A percentile compares a stretch with the other conserved stretches of the same genome.
Conservation (phyloP, 2,888 invertebrate species). For the Beris morrisii region DNA sequence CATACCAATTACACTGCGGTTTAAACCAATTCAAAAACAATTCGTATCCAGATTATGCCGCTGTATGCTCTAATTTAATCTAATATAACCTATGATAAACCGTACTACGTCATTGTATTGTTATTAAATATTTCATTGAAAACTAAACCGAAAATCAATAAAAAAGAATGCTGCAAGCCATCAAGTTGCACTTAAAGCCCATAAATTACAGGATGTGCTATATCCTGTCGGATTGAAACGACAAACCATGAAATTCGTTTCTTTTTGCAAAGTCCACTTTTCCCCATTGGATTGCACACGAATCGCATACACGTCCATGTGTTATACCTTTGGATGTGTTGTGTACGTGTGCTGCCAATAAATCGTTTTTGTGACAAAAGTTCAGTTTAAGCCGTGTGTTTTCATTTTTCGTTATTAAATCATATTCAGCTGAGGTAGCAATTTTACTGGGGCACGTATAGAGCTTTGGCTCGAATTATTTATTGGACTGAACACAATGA, state of each 20-base stretch:
- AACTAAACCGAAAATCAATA: slow-evolving; percentile 15
- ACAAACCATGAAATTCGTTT: slow-evolving; percentile 26
- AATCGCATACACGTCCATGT: too few species aligned
- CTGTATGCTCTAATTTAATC: too few species aligned
- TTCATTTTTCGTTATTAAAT: slow-evolving; percentile 22
- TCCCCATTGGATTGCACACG: too few species aligned
- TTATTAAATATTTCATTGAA: slow-evolving; percentile 15
- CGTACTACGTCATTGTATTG: background rate
- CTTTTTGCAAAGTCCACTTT: background rate
- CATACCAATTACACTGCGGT: too few species aligned
- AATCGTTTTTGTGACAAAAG: slow-evolving; percentile 24
- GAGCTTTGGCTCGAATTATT: too few species aligned
- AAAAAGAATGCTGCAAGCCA: background rate
- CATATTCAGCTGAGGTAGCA: slow-evolving; percentile 26
- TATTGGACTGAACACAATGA: too few species aligned
- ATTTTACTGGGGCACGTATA: slow-evolving; percentile 16
- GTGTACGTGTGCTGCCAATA: slow-evolving; percentile 17
- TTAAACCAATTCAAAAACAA: too few species aligned
- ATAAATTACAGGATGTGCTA: slow-evolving; percentile 30
- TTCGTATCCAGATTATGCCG: too few species aligned
- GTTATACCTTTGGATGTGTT: too few species aligned
- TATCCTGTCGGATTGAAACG: slow-evolving; percentile 30
- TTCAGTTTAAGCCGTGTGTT: slow-evolving; percentile 18
- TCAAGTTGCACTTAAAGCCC: slow-evolving; percentile 24
- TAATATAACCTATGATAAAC: too few species aligned